Conservation (phyloP, 2,797 vertebrate species). For the Austrolebias charrua region DNA sequence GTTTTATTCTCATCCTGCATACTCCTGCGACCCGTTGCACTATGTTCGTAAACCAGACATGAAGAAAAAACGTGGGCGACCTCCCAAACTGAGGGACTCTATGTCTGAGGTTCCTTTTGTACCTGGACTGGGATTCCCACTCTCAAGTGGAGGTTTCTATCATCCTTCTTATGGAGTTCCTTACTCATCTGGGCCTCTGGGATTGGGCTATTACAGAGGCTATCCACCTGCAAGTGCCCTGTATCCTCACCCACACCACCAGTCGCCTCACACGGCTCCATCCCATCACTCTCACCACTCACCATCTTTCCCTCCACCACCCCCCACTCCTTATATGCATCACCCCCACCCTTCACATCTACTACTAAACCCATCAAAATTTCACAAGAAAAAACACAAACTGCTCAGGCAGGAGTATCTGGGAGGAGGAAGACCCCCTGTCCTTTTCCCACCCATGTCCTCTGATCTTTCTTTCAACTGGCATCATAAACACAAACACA, state of each 20-base stretch:
- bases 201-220: conserved; percentile 93
- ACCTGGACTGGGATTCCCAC: conserved; percentile 93
- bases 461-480: conserved; percentile 97
- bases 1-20: conserved; percentile 95
- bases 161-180: conserved; percentile 95
- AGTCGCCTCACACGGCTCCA: conserved; percentile 78
- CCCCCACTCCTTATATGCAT: conserved; percentile 94
- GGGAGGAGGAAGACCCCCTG: conserved; percentile 80
- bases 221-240: conserved; percentile 92
- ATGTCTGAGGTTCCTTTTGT: conserved; percentile 97
- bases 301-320: conserved; percentile 89
- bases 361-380: conserved; percentile 94
- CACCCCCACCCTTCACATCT: conserved; percentile 90
- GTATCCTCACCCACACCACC: conserved; percentile 87
- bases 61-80: conserved; percentile 96
- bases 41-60: conserved; percentile 96
- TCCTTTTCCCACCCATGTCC: conserved; percentile 92
- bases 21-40: conserved; percentile 96
- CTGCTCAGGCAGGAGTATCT: conserved; percentile 92
- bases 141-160: conserved; percentile 88
- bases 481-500: conserved; percentile 95
- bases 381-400: conserved; percentile 99
- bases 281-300: conserved; percentile 84
- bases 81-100: conserved; percentile 94
- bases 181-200: conserved; percentile 93